phyloP scores from a whole-genome alignment of 37 sponge, comb jelly and placozoan species.

The Theonella swinhoei region DNA sequence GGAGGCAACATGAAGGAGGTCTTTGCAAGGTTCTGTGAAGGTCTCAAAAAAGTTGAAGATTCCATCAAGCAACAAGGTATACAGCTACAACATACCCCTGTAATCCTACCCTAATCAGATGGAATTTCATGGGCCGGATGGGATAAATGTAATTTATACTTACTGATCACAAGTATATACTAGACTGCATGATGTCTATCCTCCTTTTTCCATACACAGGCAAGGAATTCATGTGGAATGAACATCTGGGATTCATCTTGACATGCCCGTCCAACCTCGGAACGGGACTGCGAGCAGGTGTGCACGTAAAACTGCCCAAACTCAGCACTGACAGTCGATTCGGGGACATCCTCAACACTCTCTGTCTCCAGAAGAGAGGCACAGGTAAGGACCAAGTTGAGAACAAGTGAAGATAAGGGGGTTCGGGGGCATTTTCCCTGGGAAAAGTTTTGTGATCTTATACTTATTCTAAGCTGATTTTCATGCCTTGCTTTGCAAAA shows the following conservation, averaged over 20 bases:
- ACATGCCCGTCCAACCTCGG: conserved; percentile 94
- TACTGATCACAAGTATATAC: too few species aligned
- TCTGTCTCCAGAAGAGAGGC: conserved; percentile 84
- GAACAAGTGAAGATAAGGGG: background rate
- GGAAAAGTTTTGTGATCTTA: too few species aligned
- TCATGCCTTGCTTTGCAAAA: too few species aligned
- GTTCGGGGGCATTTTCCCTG: too few species aligned
- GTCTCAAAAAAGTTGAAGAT: background rate
- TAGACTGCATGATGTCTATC: too few species aligned
- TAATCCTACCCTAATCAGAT: too few species aligned
- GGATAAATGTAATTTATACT: too few species aligned
- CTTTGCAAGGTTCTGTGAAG: background rate
- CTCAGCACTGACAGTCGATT: conserved; percentile 51
- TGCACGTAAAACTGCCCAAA: conserved; percentile 82
- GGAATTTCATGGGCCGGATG: too few species aligned
- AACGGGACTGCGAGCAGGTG: conserved; percentile 83
- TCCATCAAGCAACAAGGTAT: background rate
- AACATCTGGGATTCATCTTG: conserved; percentile 83
- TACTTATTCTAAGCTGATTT: too few species aligned
- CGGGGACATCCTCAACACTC: conserved; percentile 55
- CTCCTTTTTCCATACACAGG: too few species aligned
- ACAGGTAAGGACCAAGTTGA: conserved; percentile 11
- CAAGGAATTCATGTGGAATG: conserved; percentile 75
- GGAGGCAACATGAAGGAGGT: background rate
- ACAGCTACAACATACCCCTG: too few species aligned